These are phyloP conservation scores for Coenobita brevimanus DNA, from an alignment of 1,140 invertebrate species.

Conservation along the genomic window DNA sequence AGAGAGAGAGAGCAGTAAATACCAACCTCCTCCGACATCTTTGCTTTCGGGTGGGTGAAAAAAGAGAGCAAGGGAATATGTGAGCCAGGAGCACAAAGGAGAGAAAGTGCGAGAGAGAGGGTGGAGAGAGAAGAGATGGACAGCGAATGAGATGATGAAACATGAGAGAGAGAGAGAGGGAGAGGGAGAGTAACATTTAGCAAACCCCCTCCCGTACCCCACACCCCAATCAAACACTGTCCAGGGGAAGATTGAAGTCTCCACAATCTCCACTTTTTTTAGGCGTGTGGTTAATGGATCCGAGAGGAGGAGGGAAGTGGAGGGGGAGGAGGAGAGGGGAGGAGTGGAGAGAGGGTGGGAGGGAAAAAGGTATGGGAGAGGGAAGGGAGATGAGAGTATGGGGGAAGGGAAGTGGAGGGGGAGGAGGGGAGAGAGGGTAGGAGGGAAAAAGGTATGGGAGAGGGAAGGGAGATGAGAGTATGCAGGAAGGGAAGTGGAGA, in stretches of 20 bases:
- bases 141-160: not conserved
- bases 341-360: not conserved
- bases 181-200: not conserved
- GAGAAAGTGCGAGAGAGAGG: not conserved
- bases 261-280: conserved; percentile 5
- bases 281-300: conserved; percentile 31
- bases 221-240: conserved; percentile 27
- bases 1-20: conserved; percentile 12
- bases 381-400: not conserved
- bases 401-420: not conserved
- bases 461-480: no score
- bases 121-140: not conserved
- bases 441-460: no score
- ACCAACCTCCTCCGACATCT: no score
- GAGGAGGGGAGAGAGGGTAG: not conserved
- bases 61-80: not conserved
- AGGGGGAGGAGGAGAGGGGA: not conserved
- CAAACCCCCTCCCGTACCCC: not conserved
- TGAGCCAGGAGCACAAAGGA: not conserved
- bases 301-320: not conserved
- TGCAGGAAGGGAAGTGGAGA: no score
- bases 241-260: conserved; percentile 20
- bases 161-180: not conserved
- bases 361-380: not conserved
- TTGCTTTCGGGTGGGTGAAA: not conserved